Conservation (phyloP, 2,113 vertebrate genomes). For the Henicopernis longicauda region DNA sequence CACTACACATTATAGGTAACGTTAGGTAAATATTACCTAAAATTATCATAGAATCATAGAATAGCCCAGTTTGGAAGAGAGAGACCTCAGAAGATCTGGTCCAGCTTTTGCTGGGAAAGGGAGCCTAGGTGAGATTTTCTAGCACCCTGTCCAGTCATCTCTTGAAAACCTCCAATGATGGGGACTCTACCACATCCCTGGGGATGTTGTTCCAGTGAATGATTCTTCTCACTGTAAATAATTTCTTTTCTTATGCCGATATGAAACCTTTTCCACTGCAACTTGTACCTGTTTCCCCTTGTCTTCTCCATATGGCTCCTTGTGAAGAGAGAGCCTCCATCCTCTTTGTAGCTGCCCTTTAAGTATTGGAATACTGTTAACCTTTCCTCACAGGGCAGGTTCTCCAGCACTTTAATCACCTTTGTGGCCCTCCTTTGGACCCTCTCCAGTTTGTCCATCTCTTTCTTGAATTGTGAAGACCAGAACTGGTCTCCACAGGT, state of each 20-base stretch:
- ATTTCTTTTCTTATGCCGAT: background rate
- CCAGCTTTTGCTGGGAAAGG: background rate
- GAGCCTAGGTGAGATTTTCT: background rate
- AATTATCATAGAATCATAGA: background rate
- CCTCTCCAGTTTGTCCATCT: background rate
- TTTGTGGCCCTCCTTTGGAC: background rate
- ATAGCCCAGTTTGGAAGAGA: background rate
- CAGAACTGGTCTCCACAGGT: background rate
- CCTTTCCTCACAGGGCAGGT: background rate
- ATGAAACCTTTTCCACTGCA: background rate
- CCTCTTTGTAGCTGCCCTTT: background rate
- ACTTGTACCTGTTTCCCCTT: background rate
- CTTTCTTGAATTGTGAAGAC: background rate
- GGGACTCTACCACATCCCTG: background rate
- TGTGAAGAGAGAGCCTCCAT: background rate
- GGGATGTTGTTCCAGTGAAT: background rate
- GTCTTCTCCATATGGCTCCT: background rate
- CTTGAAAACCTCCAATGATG: background rate
- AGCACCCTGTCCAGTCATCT: background rate
- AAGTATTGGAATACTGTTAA: background rate
- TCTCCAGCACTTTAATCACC: background rate
- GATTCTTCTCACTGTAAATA: background rate
- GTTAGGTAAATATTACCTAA: background rate
- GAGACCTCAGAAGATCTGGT: background rate
- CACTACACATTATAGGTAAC: background rate